Percentiles rank a stretch among this genome's conserved stretches.
Conservation (phyloP, 2,113 vertebrate species). For the Rousettus leschenaultii region DNA sequence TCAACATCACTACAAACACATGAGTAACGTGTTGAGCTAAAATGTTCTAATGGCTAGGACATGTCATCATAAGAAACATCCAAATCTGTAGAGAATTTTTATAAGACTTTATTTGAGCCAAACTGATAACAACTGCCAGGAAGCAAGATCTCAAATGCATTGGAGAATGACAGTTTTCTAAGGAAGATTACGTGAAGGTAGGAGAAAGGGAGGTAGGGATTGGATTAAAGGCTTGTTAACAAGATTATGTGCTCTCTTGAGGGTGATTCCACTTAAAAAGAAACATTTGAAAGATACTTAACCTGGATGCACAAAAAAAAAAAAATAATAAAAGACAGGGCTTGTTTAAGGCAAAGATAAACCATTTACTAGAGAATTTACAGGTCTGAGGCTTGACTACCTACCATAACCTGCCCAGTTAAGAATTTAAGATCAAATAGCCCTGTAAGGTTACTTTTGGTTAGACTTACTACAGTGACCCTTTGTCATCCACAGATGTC, state of each 20-base stretch:
- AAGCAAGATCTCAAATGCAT: not conserved
- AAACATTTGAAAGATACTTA: not conserved
- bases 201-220: not conserved
- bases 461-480: not conserved
- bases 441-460: not conserved
- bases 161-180: not conserved
- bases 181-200: not conserved
- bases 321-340: no score
- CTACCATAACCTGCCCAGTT: no score
- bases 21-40: not conserved
- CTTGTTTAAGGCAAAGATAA: not conserved
- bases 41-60: no score
- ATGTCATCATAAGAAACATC: no score
- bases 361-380: no score
- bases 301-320: not conserved
- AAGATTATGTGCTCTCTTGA: not conserved
- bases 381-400: not conserved
- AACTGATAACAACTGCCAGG: not conserved
- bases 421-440: not conserved
- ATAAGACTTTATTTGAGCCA: not conserved
- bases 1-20: not conserved
- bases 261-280: not conserved
- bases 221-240: not conserved
- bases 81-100: not conserved
- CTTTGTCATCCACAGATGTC: not conserved